Evolutionary conservation across 2,797 vertebrate species (phyloP), one percentile per base, ranked within the genome.

Genomic region (Simalia tracyae): DNA sequence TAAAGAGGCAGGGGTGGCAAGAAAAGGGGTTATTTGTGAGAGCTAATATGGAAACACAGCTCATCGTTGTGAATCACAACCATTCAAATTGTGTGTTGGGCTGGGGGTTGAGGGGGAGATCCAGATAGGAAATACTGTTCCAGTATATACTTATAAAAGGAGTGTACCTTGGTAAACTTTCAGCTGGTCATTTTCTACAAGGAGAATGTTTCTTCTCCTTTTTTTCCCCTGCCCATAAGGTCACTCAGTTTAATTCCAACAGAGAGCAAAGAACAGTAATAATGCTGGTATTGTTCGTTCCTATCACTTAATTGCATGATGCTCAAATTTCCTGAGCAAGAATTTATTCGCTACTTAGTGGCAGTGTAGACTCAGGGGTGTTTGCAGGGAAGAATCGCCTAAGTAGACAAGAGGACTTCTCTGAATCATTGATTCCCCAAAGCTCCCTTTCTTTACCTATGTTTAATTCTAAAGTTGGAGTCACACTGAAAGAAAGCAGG

Each of bases 1-100:
- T 94, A 89, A 61, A 93, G 50, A 54, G 42, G 89, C 84, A 95
- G 94, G 90, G n/a, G 36, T 50, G 42, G 46, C 84, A 85, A 95
- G 93, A 92, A 57, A 91, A 66, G 7, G 12, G 2, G n/a, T 12
- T 22, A 61, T 93, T n/a, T 89, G 90, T 94, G 22, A 61, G 46
- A 94, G 89, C 89, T 92, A 87, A 46, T 93, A 60, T 56, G 68
- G 50, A 92, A 22, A 31, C 72, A 50, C 17, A 26, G 26, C 91
- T 89, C 86, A 90, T 50, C 54, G 59, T 92, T 60, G 7, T 90
- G 86, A 93, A 46, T 61, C 15, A 76, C 94, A 46, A 22, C 61
- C 94, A 87, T 94, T 92, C 9, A 50, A 46, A 89, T 87, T 84
- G 5, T 76, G 22, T 63, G 10, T 42, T 63, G 24, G 57, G 19